A percentile compares a stretch with the other conserved stretches of the same genome.
phyloP scores from a whole-genome alignment of 2,888 invertebrate species.

The Acleris emargana region DNA sequence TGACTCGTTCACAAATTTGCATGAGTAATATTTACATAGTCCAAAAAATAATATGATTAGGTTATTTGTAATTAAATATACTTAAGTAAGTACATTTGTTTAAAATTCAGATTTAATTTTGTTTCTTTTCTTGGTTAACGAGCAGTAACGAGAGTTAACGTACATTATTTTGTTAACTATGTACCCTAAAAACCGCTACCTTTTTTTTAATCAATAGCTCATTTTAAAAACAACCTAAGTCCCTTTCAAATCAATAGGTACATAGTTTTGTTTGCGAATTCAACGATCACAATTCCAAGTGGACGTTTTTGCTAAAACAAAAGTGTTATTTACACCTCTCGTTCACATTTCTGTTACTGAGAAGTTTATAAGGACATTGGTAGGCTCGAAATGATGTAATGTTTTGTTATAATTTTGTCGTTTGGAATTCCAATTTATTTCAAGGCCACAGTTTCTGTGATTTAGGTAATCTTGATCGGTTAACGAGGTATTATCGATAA shows the following conservation, averaged over 20 bases:
- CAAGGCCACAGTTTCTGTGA: conserved; percentile 5
- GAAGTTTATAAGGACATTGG: conserved; percentile 21
- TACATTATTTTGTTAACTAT: no score
- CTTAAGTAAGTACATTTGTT: no score
- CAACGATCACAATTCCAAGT: neutral
- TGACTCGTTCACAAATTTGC: no score
- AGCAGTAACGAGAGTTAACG: no score
- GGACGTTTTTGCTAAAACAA: neutral
- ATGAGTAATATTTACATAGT: no score
- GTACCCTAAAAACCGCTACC: neutral
- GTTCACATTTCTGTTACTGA: conserved; percentile 8
- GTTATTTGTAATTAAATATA: no score
- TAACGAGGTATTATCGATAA: no score
- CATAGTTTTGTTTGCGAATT: neutral
- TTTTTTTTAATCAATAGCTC: neutral
- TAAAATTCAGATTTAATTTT: no score
- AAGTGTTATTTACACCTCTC: neutral
- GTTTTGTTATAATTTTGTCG: conserved; percentile 18
- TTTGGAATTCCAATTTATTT: conserved; percentile 20
- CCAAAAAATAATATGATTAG: no score
- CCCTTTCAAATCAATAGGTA: no score
- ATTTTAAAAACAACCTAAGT: no score
- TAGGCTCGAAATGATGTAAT: conserved; percentile 21
- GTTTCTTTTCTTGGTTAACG: no score
- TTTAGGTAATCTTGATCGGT: neutral